These are phyloP conservation scores for Solenopsis fugax DNA, from an alignment of 1,140 invertebrate genomes.

Conservation along the genomic window DNA sequence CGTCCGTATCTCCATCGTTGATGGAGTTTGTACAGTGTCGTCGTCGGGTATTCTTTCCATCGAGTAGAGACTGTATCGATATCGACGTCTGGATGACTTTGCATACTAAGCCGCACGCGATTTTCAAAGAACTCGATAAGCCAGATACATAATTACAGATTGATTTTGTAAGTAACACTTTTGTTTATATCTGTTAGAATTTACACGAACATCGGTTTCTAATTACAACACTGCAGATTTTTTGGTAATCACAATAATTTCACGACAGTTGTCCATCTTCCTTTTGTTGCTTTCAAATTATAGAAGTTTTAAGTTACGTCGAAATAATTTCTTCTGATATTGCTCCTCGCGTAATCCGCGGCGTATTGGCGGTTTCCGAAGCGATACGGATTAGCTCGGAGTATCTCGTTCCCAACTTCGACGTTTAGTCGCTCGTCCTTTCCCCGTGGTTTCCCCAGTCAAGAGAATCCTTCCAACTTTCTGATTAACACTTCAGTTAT, in stretches of 20 bases:
- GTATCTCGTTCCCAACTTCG: constrained; percentile 57
- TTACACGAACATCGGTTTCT: neutral
- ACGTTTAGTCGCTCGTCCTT: constrained; percentile 51
- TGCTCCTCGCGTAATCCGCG: constrained; percentile 14
- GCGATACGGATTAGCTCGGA: constrained; percentile 49
- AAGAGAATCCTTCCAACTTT: constrained; percentile 41
- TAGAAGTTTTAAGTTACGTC: neutral
- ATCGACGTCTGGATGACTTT: constrained; percentile 42
- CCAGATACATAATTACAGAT: constrained; percentile 20
- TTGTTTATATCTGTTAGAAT: constrained; percentile 1
- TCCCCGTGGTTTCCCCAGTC: constrained; percentile 23
- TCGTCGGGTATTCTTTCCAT: constrained; percentile 33
- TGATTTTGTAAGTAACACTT: constrained; percentile 35
- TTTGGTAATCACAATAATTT: neutral
- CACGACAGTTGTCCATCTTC: neutral
- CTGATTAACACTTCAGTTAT: constrained; percentile 46
- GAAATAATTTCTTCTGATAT: constrained; percentile 20
- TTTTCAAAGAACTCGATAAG: constrained; percentile 35
- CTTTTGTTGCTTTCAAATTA: neutral
- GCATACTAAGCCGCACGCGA: neutral
- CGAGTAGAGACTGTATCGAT: neutral
- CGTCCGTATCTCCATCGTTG: constrained; percentile 19
- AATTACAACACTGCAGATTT: constrained; percentile 5
- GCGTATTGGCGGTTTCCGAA: constrained; percentile 49
- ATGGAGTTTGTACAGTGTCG: constrained; percentile 38